Evolutionary conservation across 2,888 invertebrate genomes (phyloP).

Genomic region (Scaeva pyrastri): DNA sequence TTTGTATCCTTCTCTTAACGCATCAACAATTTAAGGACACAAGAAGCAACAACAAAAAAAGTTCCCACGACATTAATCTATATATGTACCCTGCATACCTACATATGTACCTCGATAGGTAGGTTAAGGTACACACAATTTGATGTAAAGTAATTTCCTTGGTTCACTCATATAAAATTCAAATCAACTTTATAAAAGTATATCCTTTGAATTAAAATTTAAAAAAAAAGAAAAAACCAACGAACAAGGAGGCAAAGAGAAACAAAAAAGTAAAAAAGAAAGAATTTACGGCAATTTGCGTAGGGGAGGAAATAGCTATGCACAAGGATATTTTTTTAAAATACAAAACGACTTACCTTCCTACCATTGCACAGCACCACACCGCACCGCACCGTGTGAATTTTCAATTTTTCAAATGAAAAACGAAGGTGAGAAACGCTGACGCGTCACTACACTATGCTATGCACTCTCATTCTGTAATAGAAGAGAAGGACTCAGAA

Average conservation of each 20-base stretch:
- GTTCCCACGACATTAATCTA: slow-evolving; percentile 67
- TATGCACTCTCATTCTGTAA: slow-evolving; percentile 36
- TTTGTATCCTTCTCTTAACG: slow-evolving; percentile 3
- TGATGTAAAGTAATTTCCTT: slow-evolving; percentile 50
- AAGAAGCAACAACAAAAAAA: slow-evolving; percentile 34
- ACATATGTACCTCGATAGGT: too few relatives aligned
- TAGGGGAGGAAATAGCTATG: slow-evolving; percentile 73
- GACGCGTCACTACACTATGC: slow-evolving; percentile 28
- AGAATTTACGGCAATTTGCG: slow-evolving; percentile 60
- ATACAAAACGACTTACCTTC: slow-evolving; percentile 23
- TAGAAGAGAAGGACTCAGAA: not conserved
- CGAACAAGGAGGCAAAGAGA: slow-evolving; percentile 34
- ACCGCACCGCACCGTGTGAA: slow-evolving; percentile 57
- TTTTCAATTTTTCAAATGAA: slow-evolving; percentile 58
- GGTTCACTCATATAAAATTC: slow-evolving; percentile 50
- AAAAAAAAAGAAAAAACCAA: too few relatives aligned
- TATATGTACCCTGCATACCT: too few relatives aligned
- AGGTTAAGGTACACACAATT: slow-evolving; percentile 12
- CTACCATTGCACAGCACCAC: slow-evolving; percentile 17
- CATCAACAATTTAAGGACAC: slow-evolving; percentile 36
- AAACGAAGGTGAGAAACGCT: not conserved
- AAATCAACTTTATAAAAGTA: slow-evolving; percentile 64
- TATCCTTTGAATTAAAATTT: slow-evolving; percentile 65
- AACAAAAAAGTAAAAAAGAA: slow-evolving; percentile 23
- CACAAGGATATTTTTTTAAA: slow-evolving; percentile 60